Conservation (phyloP, 2,113 vertebrate species). For the Tautogolabrus adspersus region DNA sequence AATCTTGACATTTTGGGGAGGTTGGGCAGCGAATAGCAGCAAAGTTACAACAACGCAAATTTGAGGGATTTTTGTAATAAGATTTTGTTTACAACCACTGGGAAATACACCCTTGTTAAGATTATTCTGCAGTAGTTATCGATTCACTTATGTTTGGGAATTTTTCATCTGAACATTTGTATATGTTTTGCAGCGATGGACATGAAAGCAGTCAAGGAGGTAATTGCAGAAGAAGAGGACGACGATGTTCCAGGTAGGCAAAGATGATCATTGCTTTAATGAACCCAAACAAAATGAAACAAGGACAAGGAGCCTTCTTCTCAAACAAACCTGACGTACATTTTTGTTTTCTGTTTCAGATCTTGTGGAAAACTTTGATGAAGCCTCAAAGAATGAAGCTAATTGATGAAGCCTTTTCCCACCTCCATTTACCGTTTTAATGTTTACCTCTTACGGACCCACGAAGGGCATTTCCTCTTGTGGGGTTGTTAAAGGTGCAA, state of each 20-base stretch:
- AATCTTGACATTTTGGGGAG: no score
- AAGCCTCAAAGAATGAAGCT: slow-evolving; percentile 98
- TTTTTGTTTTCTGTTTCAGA: slow-evolving; percentile 80
- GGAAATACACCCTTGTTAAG: no score
- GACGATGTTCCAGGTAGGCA: slow-evolving; percentile 95
- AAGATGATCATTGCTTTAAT: neutral
- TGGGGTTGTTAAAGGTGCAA: slow-evolving; percentile 61
- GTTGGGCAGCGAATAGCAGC: no score
- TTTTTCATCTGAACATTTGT: no score
- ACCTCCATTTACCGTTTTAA: slow-evolving; percentile 26
- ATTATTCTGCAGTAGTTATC: no score
- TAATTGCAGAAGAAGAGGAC: slow-evolving; percentile 96
- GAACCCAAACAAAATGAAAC: neutral
- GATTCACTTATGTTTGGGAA: no score
- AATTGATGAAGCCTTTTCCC: slow-evolving; percentile 83
- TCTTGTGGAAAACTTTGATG: slow-evolving; percentile 99
- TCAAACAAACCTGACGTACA: neutral
- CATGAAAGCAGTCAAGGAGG: slow-evolving; percentile 95
- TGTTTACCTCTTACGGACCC: slow-evolving; percentile 58
- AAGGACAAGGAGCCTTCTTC: neutral
- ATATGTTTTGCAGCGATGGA: slow-evolving; percentile 80
- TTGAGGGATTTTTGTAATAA: neutral
- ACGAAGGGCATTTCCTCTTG: slow-evolving; percentile 61
- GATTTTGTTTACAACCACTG: neutral
- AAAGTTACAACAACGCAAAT: no score